Conservation (phyloP, 2,113 vertebrate genomes). For the Phodopus roborovskii region DNA sequence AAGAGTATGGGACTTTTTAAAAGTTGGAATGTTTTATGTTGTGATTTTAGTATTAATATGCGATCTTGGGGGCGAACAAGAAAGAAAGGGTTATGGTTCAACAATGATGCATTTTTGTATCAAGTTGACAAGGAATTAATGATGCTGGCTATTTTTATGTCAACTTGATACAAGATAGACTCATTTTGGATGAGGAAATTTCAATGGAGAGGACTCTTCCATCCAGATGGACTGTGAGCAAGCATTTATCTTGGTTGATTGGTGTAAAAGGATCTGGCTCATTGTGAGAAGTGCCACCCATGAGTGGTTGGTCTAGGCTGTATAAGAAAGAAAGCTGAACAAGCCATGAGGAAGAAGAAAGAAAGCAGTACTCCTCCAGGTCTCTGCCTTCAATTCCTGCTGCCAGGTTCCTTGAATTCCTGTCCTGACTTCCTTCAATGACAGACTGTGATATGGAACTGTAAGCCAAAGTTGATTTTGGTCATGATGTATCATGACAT, state of each 20-base stretch:
- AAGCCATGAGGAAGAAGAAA: background rate
- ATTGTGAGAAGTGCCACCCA: background rate
- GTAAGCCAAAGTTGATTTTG: background rate
- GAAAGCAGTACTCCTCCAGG: background rate
- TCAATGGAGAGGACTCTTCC: background rate
- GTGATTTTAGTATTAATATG: background rate
- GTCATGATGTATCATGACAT: background rate
- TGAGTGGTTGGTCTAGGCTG: background rate
- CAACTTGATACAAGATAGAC: background rate
- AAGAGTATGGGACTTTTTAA: background rate
- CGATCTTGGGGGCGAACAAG: background rate
- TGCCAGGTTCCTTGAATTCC: background rate
- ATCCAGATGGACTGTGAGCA: background rate
- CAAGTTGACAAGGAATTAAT: background rate
- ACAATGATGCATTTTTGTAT: background rate
- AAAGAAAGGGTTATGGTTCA: background rate
- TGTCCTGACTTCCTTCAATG: background rate
- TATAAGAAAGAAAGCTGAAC: background rate
- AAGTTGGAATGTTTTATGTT: background rate
- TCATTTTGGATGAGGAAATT: background rate
- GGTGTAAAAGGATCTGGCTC: background rate
- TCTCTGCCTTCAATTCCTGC: background rate
- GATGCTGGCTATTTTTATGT: background rate
- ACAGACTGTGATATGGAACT: background rate
- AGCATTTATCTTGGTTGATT: background rate